These are phyloP conservation scores for Urechis unicinctus DNA, from an alignment of 2,888 invertebrate species.

Conservation along the genomic window DNA sequence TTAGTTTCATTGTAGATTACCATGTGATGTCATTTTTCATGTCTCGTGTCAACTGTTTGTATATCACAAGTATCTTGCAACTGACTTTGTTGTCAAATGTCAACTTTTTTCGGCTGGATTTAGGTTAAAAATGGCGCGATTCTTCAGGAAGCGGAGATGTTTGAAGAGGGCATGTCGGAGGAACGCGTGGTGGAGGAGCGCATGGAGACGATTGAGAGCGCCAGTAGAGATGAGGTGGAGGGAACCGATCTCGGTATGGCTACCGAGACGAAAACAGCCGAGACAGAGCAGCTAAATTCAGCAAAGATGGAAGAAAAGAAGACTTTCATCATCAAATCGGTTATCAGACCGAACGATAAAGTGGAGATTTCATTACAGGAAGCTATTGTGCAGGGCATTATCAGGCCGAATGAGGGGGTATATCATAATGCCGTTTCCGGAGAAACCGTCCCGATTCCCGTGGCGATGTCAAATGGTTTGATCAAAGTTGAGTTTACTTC, in stretches of 20 bases:
- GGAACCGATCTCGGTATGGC: slow-evolving; percentile 16
- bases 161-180: slow-evolving; percentile 6
- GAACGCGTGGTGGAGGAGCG: slow-evolving; percentile 4
- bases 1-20: no score
- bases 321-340: slow-evolving; percentile 31
- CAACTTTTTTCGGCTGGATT: no score
- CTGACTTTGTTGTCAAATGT: no score
- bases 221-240: background rate
- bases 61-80: no score
- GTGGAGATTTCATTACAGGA: slow-evolving; percentile 20
- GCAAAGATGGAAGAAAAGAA: slow-evolving; percentile 40
- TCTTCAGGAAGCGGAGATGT: slow-evolving; percentile 1
- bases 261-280: slow-evolving; percentile 21
- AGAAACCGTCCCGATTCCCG: slow-evolving; percentile 27
- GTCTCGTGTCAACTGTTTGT: no score
- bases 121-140: no score
- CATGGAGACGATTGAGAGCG: slow-evolving; percentile 3
- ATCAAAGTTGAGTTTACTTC: slow-evolving; percentile 22
- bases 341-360: slow-evolving; percentile 61
- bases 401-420: slow-evolving; percentile 13
- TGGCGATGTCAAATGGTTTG: slow-evolving; percentile 42
- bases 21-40: no score
- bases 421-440: slow-evolving; percentile 17
- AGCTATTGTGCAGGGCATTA: slow-evolving; percentile 21
- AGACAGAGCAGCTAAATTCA: slow-evolving; percentile 34